These are phyloP conservation scores for Nerophis ophidion DNA, from an alignment of 2,113 vertebrate species.

Conservation along the genomic window DNA sequence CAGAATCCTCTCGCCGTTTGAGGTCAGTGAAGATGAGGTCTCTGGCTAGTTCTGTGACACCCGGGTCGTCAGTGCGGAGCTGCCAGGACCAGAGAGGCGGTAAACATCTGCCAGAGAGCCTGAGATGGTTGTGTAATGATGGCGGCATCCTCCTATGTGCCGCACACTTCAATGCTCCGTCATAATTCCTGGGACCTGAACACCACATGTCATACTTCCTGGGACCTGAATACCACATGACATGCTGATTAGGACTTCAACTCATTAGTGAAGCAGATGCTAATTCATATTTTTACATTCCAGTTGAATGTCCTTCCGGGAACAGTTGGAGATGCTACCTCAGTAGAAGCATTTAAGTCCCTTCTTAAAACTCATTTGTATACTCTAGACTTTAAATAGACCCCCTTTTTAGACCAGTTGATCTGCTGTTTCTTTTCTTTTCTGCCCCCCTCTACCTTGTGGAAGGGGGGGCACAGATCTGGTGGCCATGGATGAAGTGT, in stretches of 20 bases:
- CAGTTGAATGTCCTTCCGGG: too few species aligned
- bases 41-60: conserved; percentile 21
- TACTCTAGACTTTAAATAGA: too few species aligned
- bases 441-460: too few species aligned
- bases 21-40: conserved; percentile 47
- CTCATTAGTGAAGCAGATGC: not conserved
- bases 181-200: not conserved
- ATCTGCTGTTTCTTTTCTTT: too few species aligned
- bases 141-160: not conserved
- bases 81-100: conserved; percentile 12
- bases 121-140: conserved; percentile 10
- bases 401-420: too few species aligned
- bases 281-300: too few species aligned
- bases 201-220: not conserved
- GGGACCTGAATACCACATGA: not conserved
- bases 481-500: too few species aligned
- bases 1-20: conserved; percentile 41
- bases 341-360: too few species aligned
- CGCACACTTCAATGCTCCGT: not conserved
- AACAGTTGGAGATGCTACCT: too few species aligned
- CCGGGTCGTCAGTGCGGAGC: conserved; percentile 30
- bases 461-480: too few species aligned
- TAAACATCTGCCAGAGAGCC: not conserved
- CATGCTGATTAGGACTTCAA: not conserved
- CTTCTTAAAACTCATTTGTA: too few species aligned